Evolutionary conservation across 2,113 vertebrate genomes (phyloP), one percentile per base, ranked within the genome.

Genomic region (Seriola quinqueradiata): DNA sequence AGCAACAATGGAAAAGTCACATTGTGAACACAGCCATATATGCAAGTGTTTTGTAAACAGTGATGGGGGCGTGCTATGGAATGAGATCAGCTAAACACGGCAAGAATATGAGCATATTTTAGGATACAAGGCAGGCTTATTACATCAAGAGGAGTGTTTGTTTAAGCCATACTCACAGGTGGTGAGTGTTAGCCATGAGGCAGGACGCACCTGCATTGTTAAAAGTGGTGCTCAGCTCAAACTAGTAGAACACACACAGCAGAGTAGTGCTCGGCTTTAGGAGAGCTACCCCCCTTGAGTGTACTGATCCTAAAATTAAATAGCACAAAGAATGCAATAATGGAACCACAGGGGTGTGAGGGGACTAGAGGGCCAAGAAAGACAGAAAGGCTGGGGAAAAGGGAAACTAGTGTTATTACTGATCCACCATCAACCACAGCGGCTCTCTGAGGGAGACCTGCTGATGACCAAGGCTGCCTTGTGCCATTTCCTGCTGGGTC

Each of bases 291-390:
- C 44, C 87, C 75, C 80, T 67, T 8, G 70, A 76, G 72, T 28
- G 73, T 25, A 84, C 85, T 87, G 77, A 92, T 91, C 87, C 90
- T 82, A 76, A 92, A 93, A 94, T 94, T 82, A 93, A 94, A 93
- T 79, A 89, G 88, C 90, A 84, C 68, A 70, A 92, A 87, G 90
- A 90, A 92, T 91, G 91, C 68, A 92, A 93, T 94, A 94, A 93
- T 84, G 72, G 79, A 91, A 76, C 82, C 46, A 19, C 74, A 68
- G 73, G 79, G 82, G 75, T 78, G 77, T 85, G 75, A 83, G 50
- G 61, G 36, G 72, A 72, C 80, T 8, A 9, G 75, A 88, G 19
- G 78, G 72, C 68, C 65, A 36, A 67, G 64, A 70, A 64, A 50
- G 81, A 85, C 58, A 55, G 40, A 81, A 34, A 71, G 64, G 59